Base-by-base conservation (phyloP, 1,140 invertebrate species). In the Pemphigus obesinymphae region DNA sequence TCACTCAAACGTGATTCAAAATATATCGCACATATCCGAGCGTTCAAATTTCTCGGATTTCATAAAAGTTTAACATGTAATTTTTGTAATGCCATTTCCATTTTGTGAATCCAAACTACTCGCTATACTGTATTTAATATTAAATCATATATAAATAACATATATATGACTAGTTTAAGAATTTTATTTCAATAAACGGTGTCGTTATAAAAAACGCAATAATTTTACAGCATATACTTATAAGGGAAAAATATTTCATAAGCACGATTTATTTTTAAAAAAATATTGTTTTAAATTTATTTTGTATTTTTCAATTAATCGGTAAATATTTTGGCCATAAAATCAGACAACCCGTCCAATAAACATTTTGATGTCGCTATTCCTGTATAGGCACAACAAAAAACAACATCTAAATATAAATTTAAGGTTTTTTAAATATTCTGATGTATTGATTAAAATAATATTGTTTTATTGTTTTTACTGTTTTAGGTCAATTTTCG, bases 1-100 rank as follows among this genome's bases (percentile, higher is more conserved):
- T 78, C 34, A 78, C 73, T 58, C 37, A 63, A 80, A 80, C 76
- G 76, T 80, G 76, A 63, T 80, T 80, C 45, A 73, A 17, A n/a
- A 50, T 34, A 8, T 48, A 73, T 31, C 26, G 17, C 43, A 3
- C 7, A 70, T 43, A 17, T 26, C 23, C 13, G 23, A 26, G n/a
- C 23, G 68, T 43, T 26, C 37, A 45, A 45, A 70, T 45, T 17
- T 70, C 40, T 26, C 23, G 6, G 15, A 70, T 45, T 70, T 70
- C 34, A 26, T 29, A 70, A 70, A 45, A 70, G 66, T 26, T 70
- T 70, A 70, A 70, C 40, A 17, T 23, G 13, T 70, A 43, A 45
- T 70, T 45, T 45, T 26, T 45, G 23, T 70, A 45, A 70, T 70
- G 37, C 20, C 45, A 45, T 17, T 17, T 45, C 68, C 37, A 45